Base-by-base conservation (phyloP, 1,140 invertebrate genomes). In the Helicoverpa zea region DNA sequence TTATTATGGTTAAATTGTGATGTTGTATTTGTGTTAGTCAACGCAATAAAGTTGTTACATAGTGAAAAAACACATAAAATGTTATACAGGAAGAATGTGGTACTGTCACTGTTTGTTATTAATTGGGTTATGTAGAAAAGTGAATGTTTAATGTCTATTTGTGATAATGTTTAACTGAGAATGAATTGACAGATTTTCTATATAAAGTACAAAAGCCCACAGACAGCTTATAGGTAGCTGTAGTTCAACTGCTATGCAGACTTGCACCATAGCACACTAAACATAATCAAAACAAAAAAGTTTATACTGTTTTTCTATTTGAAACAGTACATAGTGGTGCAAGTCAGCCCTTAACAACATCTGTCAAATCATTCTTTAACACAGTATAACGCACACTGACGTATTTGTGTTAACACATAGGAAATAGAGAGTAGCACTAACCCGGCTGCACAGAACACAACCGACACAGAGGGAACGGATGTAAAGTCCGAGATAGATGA, bases 381-480 rank as follows among this genome's bases (percentile, higher is more conserved):
- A 54, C 43, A 52, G 1, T 12, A 51, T 47, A 54, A 1, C 29
- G n/a, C 23, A 23, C 68, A 56, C 64, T 80, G 58, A 75, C 10
- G 30, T 74, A 49, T 84, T 89, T 91, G 86, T 89, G 83, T 89
- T 86, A 89, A 88, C 83, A 87, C 59, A 43, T 90, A 91, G 89
- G 89, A 86, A 4, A 58, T 88, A 87, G 87, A 88, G 10, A 79
- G 74, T 86, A 87, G 61, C 75, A 85, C 82, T 87, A 87, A 85
- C 80, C 75, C 75, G 80, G 80, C 81, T 64, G 81, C 84, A 86
- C 85, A 81, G 56, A 84, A 87, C 7, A 54, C 49, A 13, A 59
- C 75, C 70, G 58, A 16, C 56, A 81, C 59, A 66, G 72, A 81
- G 66, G 86, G 90, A 93, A 4, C 82, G 61, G 82, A 82, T 83